phyloP scores from a whole-genome alignment of 2,888 invertebrate species.

The Sesamia inferens region DNA sequence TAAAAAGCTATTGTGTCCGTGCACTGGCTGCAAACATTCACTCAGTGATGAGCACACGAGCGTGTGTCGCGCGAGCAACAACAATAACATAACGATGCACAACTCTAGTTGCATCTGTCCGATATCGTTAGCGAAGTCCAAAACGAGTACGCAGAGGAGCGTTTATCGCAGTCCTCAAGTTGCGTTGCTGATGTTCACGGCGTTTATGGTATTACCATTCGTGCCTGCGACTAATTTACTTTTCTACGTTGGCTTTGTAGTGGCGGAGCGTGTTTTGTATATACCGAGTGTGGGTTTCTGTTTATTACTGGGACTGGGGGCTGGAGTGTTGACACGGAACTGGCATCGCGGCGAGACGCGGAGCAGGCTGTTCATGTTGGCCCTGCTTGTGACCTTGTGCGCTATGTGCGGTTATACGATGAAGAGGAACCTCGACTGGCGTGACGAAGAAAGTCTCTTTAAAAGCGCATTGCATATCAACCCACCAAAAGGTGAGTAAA shows the following conservation, averaged over 20 bases:
- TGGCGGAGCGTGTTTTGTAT: conserved; percentile 98
- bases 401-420: conserved; percentile 94
- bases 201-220: conserved; percentile 97
- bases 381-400: conserved; percentile 90
- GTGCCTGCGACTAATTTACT: conserved; percentile 98
- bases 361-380: conserved; percentile 83
- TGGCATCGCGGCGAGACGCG: conserved; percentile 85
- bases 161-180: conserved; percentile 84
- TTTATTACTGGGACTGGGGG: conserved; percentile 94
- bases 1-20: conserved; percentile 87
- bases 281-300: conserved; percentile 99
- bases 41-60: conserved; percentile 92
- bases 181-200: conserved; percentile 91
- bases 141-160: conserved; percentile 74
- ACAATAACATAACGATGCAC: conserved; percentile 91
- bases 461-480: conserved; percentile 97
- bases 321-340: conserved; percentile 85
- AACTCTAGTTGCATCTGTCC: conserved; percentile 87
- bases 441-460: conserved; percentile 97
- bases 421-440: conserved; percentile 96
- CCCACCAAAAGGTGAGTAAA: conserved; percentile 97
- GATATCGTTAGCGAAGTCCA: conserved; percentile 75
- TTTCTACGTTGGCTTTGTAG: conserved; percentile 99
- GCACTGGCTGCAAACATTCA: conserved; percentile 92
- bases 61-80: conserved; percentile 92